phyloP scores from a whole-genome alignment of 1,140 invertebrate genomes.

The Orussus abietinus region DNA sequence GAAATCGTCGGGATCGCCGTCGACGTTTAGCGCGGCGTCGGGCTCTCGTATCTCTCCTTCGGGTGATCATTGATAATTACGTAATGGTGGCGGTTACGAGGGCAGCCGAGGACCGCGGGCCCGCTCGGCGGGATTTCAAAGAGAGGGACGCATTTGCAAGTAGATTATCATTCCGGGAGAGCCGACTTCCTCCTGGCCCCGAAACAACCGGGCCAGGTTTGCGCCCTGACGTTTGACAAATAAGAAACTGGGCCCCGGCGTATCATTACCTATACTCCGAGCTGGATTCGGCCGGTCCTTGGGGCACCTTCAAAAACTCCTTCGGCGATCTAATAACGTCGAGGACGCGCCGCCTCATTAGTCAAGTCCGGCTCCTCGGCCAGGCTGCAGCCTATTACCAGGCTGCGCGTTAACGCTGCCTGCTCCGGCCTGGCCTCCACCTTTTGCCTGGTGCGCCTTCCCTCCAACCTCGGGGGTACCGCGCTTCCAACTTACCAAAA shows the following conservation, averaged over 20 bases:
- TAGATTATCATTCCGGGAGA: slow-evolving; percentile 35
- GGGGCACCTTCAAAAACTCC: slow-evolving; percentile 50
- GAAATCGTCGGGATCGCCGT: no score
- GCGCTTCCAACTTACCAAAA: no score
- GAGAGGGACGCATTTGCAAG: slow-evolving; percentile 29
- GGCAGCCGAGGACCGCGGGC: no score
- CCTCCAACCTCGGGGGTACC: no score
- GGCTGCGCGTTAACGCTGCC: slow-evolving; percentile 6
- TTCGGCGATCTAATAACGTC: slow-evolving; percentile 54
- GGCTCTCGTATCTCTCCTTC: no score
- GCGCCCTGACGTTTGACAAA: slow-evolving; percentile 53
- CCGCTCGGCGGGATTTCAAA: background rate
- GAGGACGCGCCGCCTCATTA: slow-evolving; percentile 54
- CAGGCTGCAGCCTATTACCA: slow-evolving; percentile 8
- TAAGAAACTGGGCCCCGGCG: slow-evolving; percentile 52
- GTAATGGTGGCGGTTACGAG: slow-evolving; percentile 2
- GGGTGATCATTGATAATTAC: slow-evolving; percentile 11
- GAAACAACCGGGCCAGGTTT: slow-evolving; percentile 35
- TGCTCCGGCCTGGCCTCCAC: no score
- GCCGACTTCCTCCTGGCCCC: slow-evolving; percentile 28
- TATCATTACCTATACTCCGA: slow-evolving; percentile 54
- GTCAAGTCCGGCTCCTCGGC: slow-evolving; percentile 38
- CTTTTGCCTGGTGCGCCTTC: no score
- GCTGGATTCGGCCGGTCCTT: slow-evolving; percentile 34
- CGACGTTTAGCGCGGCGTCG: no score